Evolutionary conservation across 2,113 vertebrate genomes (phyloP).

Genomic region (Hippocampus comes): DNA sequence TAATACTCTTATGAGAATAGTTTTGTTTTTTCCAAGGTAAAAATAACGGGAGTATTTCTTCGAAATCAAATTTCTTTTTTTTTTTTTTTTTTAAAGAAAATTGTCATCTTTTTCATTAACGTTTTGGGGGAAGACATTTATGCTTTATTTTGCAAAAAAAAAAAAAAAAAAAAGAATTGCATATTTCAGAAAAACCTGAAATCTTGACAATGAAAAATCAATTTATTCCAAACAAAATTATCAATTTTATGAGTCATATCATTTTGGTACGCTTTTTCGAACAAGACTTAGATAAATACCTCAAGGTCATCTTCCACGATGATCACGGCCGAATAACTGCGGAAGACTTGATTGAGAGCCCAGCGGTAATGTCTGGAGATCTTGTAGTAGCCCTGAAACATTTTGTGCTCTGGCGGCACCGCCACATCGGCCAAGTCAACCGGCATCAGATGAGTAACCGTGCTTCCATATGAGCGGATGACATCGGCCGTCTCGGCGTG

Average conservation of each 20-base stretch:
- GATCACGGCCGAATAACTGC: constrained; percentile 76
- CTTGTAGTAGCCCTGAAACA: constrained; percentile 91
- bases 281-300: constrained; percentile 44
- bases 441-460: constrained; percentile 80
- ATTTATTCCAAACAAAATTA: background rate
- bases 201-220: background rate
- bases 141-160: no score
- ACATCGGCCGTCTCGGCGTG: constrained; percentile 81
- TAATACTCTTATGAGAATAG: no score
- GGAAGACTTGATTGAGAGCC: constrained; percentile 87
- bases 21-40: no score
- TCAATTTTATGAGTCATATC: background rate
- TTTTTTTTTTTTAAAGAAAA: no score
- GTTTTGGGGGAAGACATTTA: no score
- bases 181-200: no score
- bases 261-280: background rate
- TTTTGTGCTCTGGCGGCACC: constrained; percentile 81
- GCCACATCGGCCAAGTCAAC: constrained; percentile 78
- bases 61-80: no score
- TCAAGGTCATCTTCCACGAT: constrained; percentile 95
- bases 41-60: no score
- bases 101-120: no score
- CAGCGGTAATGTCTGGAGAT: constrained; percentile 91
- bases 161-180: no score
- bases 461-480: constrained; percentile 81